Evolutionary conservation across 1,140 invertebrate species (phyloP), one percentile per base, ranked within the genome.

Genomic region (Linepithema humile): DNA sequence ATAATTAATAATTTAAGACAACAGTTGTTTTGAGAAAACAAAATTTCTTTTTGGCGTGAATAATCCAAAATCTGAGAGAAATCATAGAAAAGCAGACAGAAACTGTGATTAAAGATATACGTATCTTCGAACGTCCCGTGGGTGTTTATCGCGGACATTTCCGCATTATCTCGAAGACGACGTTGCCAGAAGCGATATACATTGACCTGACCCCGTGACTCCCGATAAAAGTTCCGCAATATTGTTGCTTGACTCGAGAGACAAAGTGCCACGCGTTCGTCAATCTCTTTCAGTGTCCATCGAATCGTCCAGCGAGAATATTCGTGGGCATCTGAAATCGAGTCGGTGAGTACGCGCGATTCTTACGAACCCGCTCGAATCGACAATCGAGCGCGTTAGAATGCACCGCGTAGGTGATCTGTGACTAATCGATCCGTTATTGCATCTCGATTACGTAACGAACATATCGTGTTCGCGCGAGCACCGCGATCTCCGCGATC

Each of bases 141-240:
- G 50, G 45, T 26, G 64, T 29, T 65, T 86, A 84, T 88, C 80
- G 29, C 3, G 40, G 9, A 23, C 55, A 12, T 69, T 26, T 32
- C 20, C 4, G 53, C 40, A 17, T 53, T 88, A 89, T 89, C 84
- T 74, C 53, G 50, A 73, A 53, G 29, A 48, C 43, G 26, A 45
- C 26, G 29, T 9, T 29, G n/a, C 57, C 64, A 55, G 43, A 38
- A 53, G 17, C 15, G 55, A 88, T 85, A 86, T 64, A 75, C 59
- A 38, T 5, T 59, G 87, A 89, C 80, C 80, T 65, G 70, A 89
- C 87, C 80, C 69, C 55, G 4, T 82, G 64, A 86, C 67, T 70
- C 48, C 0, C 45, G 88, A 89, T 89, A 89, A 62, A 40, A 53
- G 7, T 12, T 23, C 50, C 12, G 10, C 38, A 55, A 3, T n/a